phyloP scores from a whole-genome alignment of 1,140 invertebrate genomes.

The Drosophila bipectinata region DNA sequence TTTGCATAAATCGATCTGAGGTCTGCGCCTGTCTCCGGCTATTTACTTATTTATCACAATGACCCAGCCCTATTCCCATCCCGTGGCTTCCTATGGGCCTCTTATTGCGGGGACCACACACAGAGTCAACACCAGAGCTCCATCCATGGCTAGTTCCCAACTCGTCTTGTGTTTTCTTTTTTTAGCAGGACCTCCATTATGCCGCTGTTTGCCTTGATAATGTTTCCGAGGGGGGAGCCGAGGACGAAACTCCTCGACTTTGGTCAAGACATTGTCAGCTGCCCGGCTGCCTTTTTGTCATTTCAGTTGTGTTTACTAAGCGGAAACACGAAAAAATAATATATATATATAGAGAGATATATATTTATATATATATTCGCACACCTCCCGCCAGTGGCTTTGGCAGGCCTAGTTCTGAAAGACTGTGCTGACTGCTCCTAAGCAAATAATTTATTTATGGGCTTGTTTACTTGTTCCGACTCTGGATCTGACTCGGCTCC shows the following conservation, averaged over 20 bases:
- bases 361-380: slow-evolving; percentile 47
- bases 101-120: slow-evolving; percentile 62
- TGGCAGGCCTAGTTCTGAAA: slow-evolving; percentile 47
- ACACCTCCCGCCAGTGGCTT: slow-evolving; percentile 41
- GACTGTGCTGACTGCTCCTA: slow-evolving; percentile 36
- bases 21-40: slow-evolving; percentile 58
- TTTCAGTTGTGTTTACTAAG: slow-evolving; percentile 79
- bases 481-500: slow-evolving; percentile 31
- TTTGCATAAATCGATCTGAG: slow-evolving; percentile 74
- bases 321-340: slow-evolving; percentile 63
- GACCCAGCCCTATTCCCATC: slow-evolving; percentile 65
- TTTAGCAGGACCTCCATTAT: slow-evolving; percentile 63
- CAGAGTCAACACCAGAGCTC: slow-evolving; percentile 33
- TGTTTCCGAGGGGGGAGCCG: slow-evolving; percentile 35
- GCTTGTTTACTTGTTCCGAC: slow-evolving; percentile 71
- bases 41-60: slow-evolving; percentile 79
- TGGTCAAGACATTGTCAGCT: slow-evolving; percentile 57
- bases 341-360: slow-evolving; percentile 7
- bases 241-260: slow-evolving; percentile 6
- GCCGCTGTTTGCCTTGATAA: slow-evolving; percentile 78
- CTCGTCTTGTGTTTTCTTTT: slow-evolving; percentile 10
- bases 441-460: slow-evolving; percentile 81
- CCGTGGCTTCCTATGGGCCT: slow-evolving; percentile 31
- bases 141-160: slow-evolving; percentile 28
- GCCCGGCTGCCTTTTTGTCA: slow-evolving; percentile 72